phyloP scores from a whole-genome alignment of 2,888 invertebrate genomes.

The Hyposoter didymator region DNA sequence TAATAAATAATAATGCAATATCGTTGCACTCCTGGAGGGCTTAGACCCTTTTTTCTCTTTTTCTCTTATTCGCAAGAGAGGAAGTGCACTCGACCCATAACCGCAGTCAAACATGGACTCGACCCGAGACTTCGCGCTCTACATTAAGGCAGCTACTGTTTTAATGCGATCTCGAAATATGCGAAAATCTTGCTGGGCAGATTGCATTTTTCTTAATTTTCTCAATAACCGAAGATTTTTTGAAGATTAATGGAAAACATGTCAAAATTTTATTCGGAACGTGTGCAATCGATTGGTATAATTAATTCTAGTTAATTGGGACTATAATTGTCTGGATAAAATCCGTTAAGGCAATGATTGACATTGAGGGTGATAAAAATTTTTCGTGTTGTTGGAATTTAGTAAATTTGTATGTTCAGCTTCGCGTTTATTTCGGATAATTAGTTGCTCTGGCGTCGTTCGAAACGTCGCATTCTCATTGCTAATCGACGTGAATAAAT shows the following conservation, averaged over 20 bases:
- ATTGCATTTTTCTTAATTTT: slow-evolving; percentile 7
- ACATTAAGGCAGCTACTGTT: slow-evolving; percentile 44
- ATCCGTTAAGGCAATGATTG: too few species aligned
- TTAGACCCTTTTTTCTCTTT: slow-evolving; percentile 23
- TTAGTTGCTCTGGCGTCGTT: neutral
- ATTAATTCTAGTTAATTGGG: too few species aligned
- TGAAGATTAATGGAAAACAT: neutral
- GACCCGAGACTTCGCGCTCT: slow-evolving; percentile 35
- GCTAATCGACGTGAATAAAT: neutral
- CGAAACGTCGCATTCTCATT: neutral
- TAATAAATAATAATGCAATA: slow-evolving; percentile 84
- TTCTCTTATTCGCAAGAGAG: slow-evolving; percentile 30
- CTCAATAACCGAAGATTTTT: neutral
- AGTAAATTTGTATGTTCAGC: neutral
- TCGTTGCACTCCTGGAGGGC: slow-evolving; percentile 73
- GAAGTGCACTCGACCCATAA: slow-evolving; percentile 64
- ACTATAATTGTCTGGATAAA: too few species aligned
- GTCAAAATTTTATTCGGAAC: too few species aligned
- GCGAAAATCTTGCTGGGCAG: slow-evolving; percentile 16
- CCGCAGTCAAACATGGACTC: slow-evolving; percentile 64
- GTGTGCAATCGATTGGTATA: too few species aligned
- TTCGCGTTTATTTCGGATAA: neutral
- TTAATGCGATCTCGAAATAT: slow-evolving; percentile 21
- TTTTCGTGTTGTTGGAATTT: neutral
- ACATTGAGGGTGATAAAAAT: too few species aligned